A percentile compares a stretch with the other conserved stretches of the same genome.
Conservation (phyloP, 2,888 invertebrate genomes). For the Falcaria lacertinaria region DNA sequence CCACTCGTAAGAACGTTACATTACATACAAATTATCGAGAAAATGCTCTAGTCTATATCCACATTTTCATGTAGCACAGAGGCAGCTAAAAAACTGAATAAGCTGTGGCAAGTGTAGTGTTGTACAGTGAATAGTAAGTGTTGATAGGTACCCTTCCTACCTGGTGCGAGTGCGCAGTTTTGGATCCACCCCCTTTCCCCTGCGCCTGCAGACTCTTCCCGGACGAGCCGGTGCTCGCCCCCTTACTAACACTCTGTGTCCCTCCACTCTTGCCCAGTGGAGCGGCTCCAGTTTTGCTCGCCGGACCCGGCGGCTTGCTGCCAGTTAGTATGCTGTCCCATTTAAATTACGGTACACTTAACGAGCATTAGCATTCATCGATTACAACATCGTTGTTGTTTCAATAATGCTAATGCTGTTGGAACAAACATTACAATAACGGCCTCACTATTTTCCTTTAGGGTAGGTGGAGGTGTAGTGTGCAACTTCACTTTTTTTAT, state of each 20-base stretch:
- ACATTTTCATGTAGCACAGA: too few species aligned
- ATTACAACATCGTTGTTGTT: too few species aligned
- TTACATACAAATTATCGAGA: too few species aligned
- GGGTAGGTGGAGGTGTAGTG: too few species aligned
- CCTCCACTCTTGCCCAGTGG: conserved; percentile 53
- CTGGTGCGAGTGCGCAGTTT: conserved; percentile 52
- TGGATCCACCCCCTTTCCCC: conserved; percentile 47
- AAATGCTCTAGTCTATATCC: too few species aligned
- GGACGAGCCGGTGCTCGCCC: conserved; percentile 29
- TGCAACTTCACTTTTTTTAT: too few species aligned
- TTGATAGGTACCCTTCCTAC: conserved; percentile 22
- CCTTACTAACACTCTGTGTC: conserved; percentile 40
- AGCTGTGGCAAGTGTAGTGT: background rate
- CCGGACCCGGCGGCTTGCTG: conserved; percentile 75
- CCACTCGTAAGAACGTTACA: too few species aligned
- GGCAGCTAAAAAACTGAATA: too few species aligned
- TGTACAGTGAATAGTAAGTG: background rate
- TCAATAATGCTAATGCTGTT: too few species aligned
- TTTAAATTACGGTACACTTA: conserved; percentile 12
- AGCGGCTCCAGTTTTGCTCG: conserved; percentile 72
- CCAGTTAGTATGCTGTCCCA: conserved; percentile 56
- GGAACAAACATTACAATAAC: too few species aligned
- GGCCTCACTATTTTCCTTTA: too few species aligned
- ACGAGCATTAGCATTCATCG: background rate
- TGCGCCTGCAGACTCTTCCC: conserved; percentile 42